Base-by-base conservation (phyloP, 2,888 invertebrate genomes). In the Tortricodes alternella region DNA sequence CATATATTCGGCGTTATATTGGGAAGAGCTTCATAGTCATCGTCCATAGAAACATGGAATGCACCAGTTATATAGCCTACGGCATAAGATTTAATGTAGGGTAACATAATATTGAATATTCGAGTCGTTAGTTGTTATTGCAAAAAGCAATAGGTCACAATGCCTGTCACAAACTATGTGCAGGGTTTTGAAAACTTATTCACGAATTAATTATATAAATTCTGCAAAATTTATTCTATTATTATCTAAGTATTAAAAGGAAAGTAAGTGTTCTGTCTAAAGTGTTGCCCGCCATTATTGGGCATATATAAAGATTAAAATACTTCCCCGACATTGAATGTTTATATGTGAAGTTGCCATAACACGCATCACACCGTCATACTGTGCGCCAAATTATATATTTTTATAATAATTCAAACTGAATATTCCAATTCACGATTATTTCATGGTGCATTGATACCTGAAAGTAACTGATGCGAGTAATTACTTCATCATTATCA, bases 361-460 rank as follows among this genome's bases (percentile, higher is more conserved):
- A 68, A 75, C 80, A 80, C 77, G 79, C 80, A 77, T 79, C 78
- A 77, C 76, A 79, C 69, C 79, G 65, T 72, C 83, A 83, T 80
- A 86, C 83, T 79, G 80, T 81, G 82, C 82, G 85, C 83, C 80
- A 85, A 89, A 68, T 74, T 83, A 79, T 85, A 84, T 87, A 87
- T 79, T 79, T 80, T 79, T 80, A 73, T 78, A 79, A 79, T 80
- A 84, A 81, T 77, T 80, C 85, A 85, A 81, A 78, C 83, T 85
- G 78, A 69, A 83, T 83, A 86, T 83, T 84, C 83, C 71, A 88
- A 85, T 86, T 85, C 74, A 78, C 70, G 80, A 79, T 78, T 29
- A 44, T 39, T 34, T n/a, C 19, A 48, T 41, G 35, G 21, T 48
- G 19, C 48, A 38, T 21, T 46, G n/a, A 21, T 15, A 11, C 41